phyloP scores from a whole-genome alignment of 2,797 vertebrate genomes.

The Hypotaenidia philippensis region DNA sequence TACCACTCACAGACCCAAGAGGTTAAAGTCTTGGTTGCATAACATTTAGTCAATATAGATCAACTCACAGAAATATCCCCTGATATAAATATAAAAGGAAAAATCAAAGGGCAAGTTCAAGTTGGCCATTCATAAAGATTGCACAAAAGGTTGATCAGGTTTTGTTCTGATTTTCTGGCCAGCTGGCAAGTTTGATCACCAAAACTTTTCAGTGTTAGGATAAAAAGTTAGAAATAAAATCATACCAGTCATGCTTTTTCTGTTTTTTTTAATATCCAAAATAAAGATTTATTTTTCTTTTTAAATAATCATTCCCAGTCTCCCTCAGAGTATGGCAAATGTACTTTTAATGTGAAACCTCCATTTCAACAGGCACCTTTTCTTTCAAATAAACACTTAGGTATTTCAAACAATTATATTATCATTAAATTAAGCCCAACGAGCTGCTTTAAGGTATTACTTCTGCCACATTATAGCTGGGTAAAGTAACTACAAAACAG shows the following conservation, averaged over 20 bases:
- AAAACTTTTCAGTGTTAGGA: not conserved
- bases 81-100: not conserved
- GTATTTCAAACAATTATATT: conserved; percentile 11
- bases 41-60: conserved; percentile 45
- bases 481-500: conserved; percentile 14
- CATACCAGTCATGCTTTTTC: not conserved
- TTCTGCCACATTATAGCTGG: not conserved
- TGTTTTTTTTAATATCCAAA: not conserved
- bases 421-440: conserved; percentile 38
- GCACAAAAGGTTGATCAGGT: not conserved
- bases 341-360: not conserved
- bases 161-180: not conserved
- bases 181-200: not conserved
- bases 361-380: not conserved
- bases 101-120: conserved; percentile 40
- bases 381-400: not conserved
- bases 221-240: too few species aligned
- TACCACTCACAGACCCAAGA: not conserved
- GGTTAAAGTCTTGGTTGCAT: conserved; percentile 12
- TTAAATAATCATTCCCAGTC: not conserved
- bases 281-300: not conserved
- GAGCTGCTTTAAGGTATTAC: conserved; percentile 13
- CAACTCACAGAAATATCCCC: conserved; percentile 23
- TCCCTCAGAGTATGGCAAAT: not conserved
- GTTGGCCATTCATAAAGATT: not conserved